Evolutionary conservation across 2,797 vertebrate species (phyloP).

Genomic region (Pseudotriccus pelzelni): DNA sequence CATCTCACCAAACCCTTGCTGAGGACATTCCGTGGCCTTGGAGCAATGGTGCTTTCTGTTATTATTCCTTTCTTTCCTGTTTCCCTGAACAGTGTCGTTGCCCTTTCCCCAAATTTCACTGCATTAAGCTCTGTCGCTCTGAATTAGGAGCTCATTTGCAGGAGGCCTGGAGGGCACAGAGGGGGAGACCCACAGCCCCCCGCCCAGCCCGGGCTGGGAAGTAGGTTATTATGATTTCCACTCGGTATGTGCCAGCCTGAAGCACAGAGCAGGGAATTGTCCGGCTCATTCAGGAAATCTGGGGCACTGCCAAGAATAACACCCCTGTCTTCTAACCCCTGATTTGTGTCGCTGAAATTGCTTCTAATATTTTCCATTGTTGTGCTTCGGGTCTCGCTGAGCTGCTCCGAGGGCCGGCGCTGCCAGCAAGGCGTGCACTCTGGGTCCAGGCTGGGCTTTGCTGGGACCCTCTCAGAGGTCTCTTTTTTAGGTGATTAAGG

Average conservation of each 20-base stretch:
- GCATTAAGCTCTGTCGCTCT: background rate
- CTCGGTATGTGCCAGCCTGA: background rate
- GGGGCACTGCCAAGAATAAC: conserved; percentile 44
- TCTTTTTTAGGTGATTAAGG: background rate
- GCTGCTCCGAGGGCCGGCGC: background rate
- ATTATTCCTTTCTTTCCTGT: background rate
- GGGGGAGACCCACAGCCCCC: background rate
- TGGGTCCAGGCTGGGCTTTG: background rate
- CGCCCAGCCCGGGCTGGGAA: background rate
- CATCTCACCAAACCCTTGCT: background rate
- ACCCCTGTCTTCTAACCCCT: conserved; percentile 31
- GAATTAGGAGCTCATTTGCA: conserved; percentile 13
- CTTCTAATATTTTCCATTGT: conserved; percentile 47
- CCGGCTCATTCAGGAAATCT: conserved; percentile 24
- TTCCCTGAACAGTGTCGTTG: background rate
- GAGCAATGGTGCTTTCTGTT: background rate
- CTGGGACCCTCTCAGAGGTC: background rate
- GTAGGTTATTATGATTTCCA: conserved; percentile 26
- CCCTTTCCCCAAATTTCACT: background rate
- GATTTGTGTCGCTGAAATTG: conserved; percentile 4
- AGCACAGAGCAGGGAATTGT: conserved; percentile 52
- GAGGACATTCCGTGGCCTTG: background rate
- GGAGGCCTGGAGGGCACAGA: background rate
- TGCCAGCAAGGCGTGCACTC: background rate
- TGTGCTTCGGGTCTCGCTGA: background rate